Evolutionary conservation across 2,888 invertebrate species (phyloP).

Genomic region (Ectemnius lituratus): DNA sequence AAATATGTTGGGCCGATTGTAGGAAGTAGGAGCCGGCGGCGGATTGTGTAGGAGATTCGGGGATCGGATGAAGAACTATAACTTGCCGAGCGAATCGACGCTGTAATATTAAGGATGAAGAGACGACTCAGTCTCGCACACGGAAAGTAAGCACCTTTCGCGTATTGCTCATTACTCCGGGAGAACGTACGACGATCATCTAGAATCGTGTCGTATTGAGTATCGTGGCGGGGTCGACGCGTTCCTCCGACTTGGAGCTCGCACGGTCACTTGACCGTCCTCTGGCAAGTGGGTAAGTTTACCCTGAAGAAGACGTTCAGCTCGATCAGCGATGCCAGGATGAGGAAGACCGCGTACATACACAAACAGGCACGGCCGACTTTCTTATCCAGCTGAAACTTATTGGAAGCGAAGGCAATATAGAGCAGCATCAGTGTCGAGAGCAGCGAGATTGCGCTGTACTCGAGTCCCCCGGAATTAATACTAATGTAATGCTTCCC

Average conservation of each 20-base stretch:
- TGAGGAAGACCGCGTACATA: constrained; percentile 92
- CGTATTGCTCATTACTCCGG: constrained; percentile 46
- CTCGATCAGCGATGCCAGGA: constrained; percentile 93
- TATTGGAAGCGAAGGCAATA: constrained; percentile 90
- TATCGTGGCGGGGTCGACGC: no score
- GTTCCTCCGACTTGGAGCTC: not conserved
- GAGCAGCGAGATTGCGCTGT: constrained; percentile 92
- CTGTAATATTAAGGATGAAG: constrained; percentile 41
- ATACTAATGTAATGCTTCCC: constrained; percentile 91
- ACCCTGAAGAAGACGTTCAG: constrained; percentile 95
- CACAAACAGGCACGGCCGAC: constrained; percentile 91
- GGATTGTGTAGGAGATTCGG: no score
- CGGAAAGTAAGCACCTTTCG: constrained; percentile 53
- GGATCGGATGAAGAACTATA: constrained; percentile 16
- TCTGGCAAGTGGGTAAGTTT: constrained; percentile 89
- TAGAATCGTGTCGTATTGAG: constrained; percentile 51
- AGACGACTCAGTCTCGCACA: constrained; percentile 47
- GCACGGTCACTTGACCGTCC: constrained; percentile 73
- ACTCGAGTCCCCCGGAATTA: constrained; percentile 93
- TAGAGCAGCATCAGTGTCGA: constrained; percentile 92
- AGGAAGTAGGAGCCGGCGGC: no score
- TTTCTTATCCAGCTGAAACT: constrained; percentile 91
- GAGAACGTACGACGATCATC: constrained; percentile 47
- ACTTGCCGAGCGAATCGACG: no score
- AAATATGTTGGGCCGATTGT: constrained; percentile 5